Evolutionary conservation across 2,888 invertebrate species (phyloP), one percentile per base, ranked within the genome.

Genomic region (Drosophila kanekoi): DNA sequence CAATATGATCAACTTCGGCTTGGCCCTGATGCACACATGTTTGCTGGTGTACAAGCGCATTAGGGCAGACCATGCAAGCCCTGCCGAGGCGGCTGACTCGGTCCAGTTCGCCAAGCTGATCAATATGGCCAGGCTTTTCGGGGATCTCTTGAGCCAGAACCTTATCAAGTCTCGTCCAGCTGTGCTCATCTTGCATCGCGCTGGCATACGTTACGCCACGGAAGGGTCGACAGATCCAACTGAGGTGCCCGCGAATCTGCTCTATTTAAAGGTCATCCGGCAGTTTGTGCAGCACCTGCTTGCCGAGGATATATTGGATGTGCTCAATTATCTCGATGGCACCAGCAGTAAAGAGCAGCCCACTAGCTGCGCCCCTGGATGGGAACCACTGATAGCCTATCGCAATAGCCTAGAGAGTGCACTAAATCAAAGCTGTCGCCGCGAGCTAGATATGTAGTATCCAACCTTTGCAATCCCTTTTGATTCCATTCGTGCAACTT

Each of bases 331-430:
- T 4, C 37, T 38, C 14, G 38, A 51, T 14, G 11, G 0, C 4
- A 9, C 1, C 51, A 11, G 23, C 6, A 1, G 0, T 0, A 14
- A 0, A 1, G 1, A 8, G 1, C 6, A 0, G 8, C 2, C 0
- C 23, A 23, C 1, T 11, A 1, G 1, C 14, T 2, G 1, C 8
- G 1, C n/a, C 11, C 3, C 2, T 1, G 33, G 35, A 9, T 38
- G 37, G 51, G 38, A 37, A 2, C 38, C 38, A 3, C 14, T 51
- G 1, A 0, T 4, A 14, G 0, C 2, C 8, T 51, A 38, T 13
- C 51, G 51, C 38, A 14, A 6, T 1, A 8, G 14, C 38, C 38
- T 51, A 1, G 1, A 3, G 10, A 2, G 0, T 4, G n/a, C 9
- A 13, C 35, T n/a, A 3, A 3, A 9, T 18, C 2, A 20, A 1